Percentiles rank a stretch among this genome's conserved stretches.
Evolutionary conservation across 2,888 invertebrate genomes (phyloP).

Genomic region (Andrena bicolor): DNA sequence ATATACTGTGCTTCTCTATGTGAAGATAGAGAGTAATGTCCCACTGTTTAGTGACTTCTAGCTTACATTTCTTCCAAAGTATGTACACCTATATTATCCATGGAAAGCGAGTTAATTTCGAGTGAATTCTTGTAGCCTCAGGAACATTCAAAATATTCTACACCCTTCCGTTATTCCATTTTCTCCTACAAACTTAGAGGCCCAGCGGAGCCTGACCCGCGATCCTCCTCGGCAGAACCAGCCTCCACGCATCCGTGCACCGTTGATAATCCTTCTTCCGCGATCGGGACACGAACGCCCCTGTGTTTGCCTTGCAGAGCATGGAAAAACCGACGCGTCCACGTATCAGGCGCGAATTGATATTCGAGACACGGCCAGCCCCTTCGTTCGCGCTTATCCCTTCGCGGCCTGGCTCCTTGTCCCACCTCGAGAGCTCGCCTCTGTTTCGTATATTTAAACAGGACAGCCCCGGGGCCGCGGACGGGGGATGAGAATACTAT

Average conservation of each 20-base stretch:
- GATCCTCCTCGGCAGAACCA: not conserved
- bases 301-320: slow-evolving; percentile 48
- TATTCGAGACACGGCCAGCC: slow-evolving; percentile 45
- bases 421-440: slow-evolving; percentile 41
- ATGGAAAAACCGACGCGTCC: slow-evolving; percentile 31
- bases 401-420: slow-evolving; percentile 6
- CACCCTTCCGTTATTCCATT: not conserved
- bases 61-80: too few relatives aligned
- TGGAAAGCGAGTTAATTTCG: too few relatives aligned
- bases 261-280: slow-evolving; percentile 29
- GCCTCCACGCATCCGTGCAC: not conserved
- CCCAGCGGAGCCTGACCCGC: not conserved
- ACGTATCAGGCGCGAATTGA: slow-evolving; percentile 44
- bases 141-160: too few relatives aligned
- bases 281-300: not conserved
- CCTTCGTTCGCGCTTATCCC: slow-evolving; percentile 23
- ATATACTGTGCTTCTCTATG: too few relatives aligned
- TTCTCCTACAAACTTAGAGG: not conserved
- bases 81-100: too few relatives aligned
- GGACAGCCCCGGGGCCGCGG: slow-evolving; percentile 49
- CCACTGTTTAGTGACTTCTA: too few relatives aligned
- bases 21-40: too few relatives aligned
- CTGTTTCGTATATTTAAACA: slow-evolving; percentile 75
- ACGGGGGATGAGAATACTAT: slow-evolving; percentile 67
- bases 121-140: too few relatives aligned